Conservation (phyloP, 2,888 invertebrate genomes). For the Spilarctia lutea region DNA sequence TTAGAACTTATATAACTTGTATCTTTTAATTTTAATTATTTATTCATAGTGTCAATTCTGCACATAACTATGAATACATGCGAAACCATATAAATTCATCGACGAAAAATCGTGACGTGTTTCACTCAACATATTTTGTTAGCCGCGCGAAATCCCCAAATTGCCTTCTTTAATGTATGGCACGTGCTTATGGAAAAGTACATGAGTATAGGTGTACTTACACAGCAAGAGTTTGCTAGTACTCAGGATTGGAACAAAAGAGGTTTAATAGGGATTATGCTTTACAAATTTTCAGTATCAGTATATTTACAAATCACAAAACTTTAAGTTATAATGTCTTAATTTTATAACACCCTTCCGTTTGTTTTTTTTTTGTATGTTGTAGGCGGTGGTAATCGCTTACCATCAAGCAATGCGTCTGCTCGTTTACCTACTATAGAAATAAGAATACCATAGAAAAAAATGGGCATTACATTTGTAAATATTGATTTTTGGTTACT, state of each 20-base stretch:
- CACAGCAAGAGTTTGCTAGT: conserved; percentile 48
- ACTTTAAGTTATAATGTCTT: too few species aligned
- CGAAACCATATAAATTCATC: conserved; percentile 35
- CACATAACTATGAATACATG: conserved; percentile 7
- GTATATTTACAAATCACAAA: too few species aligned
- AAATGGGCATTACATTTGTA: too few species aligned
- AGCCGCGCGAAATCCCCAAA: conserved; percentile 55
- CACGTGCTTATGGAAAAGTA: conserved; percentile 61
- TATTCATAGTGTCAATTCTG: not conserved
- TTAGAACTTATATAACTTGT: not conserved
- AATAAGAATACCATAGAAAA: too few species aligned
- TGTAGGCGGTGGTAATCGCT: too few species aligned
- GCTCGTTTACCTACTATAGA: too few species aligned
- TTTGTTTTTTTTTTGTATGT: too few species aligned
- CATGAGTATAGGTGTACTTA: conserved; percentile 46
- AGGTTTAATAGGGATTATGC: conserved; percentile 15
- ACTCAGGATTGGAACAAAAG: conserved; percentile 28
- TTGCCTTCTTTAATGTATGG: conserved; percentile 65
- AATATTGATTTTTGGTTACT: too few species aligned
- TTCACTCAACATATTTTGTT: conserved; percentile 50
- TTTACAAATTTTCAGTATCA: not conserved
- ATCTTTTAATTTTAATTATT: not conserved
- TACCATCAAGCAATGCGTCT: too few species aligned
- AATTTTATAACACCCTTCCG: too few species aligned
- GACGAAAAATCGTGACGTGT: conserved; percentile 40